Evolutionary conservation across 1,140 invertebrate species (phyloP).

Genomic region (Chionoecetes opilio): DNA sequence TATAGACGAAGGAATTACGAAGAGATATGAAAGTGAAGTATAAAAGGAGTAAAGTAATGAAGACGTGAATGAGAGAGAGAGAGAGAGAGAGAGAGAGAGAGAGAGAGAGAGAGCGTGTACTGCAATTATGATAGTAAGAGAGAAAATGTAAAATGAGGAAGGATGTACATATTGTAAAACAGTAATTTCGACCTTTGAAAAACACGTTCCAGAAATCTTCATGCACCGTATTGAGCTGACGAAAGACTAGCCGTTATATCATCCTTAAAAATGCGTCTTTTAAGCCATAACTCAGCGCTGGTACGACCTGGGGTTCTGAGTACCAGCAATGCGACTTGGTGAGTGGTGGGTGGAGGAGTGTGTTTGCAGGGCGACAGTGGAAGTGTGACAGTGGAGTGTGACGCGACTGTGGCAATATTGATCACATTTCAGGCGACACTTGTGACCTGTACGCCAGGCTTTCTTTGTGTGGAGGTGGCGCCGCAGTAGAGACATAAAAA

Average conservation of each 20-base stretch:
- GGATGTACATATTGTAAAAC: background rate
- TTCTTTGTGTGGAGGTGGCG: slow-evolving; percentile 6
- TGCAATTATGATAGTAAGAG: background rate
- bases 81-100: background rate
- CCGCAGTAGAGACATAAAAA: background rate
- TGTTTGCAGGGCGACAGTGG: background rate
- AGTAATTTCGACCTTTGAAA: background rate
- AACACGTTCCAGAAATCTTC: background rate
- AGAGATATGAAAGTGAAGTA: background rate
- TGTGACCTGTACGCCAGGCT: background rate
- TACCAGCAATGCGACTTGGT: background rate
- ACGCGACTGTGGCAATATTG: background rate
- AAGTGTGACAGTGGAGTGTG: background rate
- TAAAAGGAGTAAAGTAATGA: background rate
- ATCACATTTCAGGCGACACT: slow-evolving; percentile 27
- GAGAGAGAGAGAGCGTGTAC: background rate
- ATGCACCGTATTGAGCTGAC: background rate
- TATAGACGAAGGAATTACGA: background rate
- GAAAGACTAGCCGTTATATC: background rate
- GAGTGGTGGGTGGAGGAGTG: background rate
- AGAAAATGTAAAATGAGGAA: background rate
- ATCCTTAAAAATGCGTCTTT: background rate
- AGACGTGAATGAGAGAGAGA: background rate
- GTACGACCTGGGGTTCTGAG: background rate
- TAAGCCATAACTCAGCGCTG: background rate